Conservation (phyloP, 23 tunicate genomes). For the Styela clava region DNA sequence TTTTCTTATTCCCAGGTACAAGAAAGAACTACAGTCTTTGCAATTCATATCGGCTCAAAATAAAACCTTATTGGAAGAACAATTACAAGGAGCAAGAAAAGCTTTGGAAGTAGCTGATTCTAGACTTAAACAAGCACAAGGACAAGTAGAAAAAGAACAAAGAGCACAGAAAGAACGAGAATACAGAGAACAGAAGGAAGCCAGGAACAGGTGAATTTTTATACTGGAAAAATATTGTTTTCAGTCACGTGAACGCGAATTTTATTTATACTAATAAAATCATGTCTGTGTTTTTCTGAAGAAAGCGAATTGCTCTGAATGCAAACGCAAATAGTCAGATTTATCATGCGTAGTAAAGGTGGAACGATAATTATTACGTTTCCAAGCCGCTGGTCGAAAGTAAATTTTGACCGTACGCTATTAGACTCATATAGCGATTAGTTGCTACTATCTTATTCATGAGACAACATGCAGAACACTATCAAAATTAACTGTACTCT, state of each 20-base stretch:
- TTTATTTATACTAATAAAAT: neutral
- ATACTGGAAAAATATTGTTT: neutral
- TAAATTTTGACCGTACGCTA: too few relatives aligned
- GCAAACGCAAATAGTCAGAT: too few relatives aligned
- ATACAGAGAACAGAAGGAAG: constrained; percentile 53
- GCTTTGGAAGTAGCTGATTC: constrained; percentile 52
- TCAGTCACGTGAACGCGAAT: neutral
- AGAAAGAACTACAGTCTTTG: constrained; percentile 9
- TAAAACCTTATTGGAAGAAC: constrained; percentile 44
- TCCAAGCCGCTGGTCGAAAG: too few relatives aligned
- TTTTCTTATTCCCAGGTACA: constrained; percentile 19
- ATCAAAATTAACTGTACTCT: too few relatives aligned
- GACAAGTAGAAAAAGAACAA: constrained; percentile 62
- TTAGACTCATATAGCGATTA: too few relatives aligned
- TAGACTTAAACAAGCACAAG: constrained; percentile 37
- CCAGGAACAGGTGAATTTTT: constrained; percentile 54
- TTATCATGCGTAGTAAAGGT: too few relatives aligned
- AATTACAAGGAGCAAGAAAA: constrained; percentile 57
- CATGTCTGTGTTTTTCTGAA: neutral
- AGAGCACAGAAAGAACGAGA: constrained; percentile 63
- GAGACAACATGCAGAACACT: too few relatives aligned
- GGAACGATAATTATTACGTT: too few relatives aligned
- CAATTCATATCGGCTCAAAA: constrained; percentile 49
- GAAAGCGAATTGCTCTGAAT: too few relatives aligned
- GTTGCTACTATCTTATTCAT: too few relatives aligned